These are phyloP conservation scores for Meloidogyne floridensis DNA, from an alignment of 1,140 invertebrate species.

Conservation along the genomic window DNA sequence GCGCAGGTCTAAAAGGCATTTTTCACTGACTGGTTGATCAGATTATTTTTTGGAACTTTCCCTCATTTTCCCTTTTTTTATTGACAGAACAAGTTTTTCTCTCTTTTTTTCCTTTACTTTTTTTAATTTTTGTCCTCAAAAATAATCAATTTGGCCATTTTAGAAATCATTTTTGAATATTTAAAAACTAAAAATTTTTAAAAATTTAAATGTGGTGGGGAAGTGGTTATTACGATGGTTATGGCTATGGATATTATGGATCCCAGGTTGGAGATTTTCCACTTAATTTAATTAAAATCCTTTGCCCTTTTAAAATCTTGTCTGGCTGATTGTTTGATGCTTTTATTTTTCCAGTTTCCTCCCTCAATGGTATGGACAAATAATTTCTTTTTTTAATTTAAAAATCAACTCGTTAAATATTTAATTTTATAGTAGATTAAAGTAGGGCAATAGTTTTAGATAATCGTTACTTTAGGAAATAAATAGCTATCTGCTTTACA, in stretches of 20 bases:
- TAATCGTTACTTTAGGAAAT: too few relatives aligned
- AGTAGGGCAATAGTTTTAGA: too few relatives aligned
- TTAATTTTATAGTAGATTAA: too few relatives aligned
- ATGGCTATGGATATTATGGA: slow-evolving; percentile 19
- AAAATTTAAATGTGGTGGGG: slow-evolving; percentile 22
- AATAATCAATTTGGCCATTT: slow-evolving; percentile 20
- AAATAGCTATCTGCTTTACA: too few relatives aligned
- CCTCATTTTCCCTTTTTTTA: not conserved
- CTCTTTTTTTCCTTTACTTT: not conserved
- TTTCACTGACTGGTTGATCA: slow-evolving; percentile 9
- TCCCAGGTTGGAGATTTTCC: not conserved
- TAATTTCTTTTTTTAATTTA: too few relatives aligned
- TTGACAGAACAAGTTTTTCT: not conserved
- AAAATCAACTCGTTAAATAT: too few relatives aligned
- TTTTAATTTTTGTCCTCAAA: not conserved
- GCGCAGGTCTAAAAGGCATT: not conserved
- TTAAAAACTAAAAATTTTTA: not conserved
- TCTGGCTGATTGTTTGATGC: not conserved
- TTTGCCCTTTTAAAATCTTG: not conserved
- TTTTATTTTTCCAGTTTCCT: slow-evolving; percentile 6
- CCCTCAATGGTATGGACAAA: not conserved
- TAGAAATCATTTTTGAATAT: not conserved
- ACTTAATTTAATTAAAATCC: not conserved
- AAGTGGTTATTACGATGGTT: slow-evolving; percentile 21
- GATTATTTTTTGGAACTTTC: not conserved